Evolutionary conservation across 2,888 invertebrate species (phyloP), one percentile per base, ranked within the genome.

Genomic region (Notodonta ziczac): DNA sequence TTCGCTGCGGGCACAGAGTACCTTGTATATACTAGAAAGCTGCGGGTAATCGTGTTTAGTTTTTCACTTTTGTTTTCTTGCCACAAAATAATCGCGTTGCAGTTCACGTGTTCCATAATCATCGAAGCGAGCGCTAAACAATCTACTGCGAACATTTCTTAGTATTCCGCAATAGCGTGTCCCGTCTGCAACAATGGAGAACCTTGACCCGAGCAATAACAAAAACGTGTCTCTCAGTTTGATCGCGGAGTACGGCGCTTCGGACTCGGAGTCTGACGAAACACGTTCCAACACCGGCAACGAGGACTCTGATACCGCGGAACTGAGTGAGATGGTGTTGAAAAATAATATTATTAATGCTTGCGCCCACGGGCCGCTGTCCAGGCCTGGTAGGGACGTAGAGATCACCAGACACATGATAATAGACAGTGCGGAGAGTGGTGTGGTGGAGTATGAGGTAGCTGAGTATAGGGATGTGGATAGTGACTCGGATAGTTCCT

Each of bases 341-440:
- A 93, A 93, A 70, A 93, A 94, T 82, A 94, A 93, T 68, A 91
- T 93, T 59, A 93, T 94, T 70, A 94, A 94, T 69, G 93, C 94
- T 48, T 93, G 93, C 72, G 91, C 92, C 66, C 94, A 94, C 74
- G 93, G 93, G 5, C 93, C 94, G 5, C 66, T 91, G 72, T 84
- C 88, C 59, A 76, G 85, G 61, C 74, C 84, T 57, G 80, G 71
- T 55, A 71, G 77, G 56, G 86, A 86, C 66, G 89, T 88, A 53
- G 89, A 88, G 66, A 81, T 84, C 16, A 85, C 84, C 6, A 84
- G 90, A 66, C 91, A 91, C 64, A 93, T 93, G 92, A 92, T 93
- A 58, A 93, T 93, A 74, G 92, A 93, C 77, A 87, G 83, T 72
- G 81, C 82, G 32, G 91, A 91, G 61, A 90, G 88, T 75, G 92